These are phyloP conservation scores for Neomonachus schauinslandi DNA, from an alignment of 2,113 vertebrate genomes.

Conservation along the genomic window DNA sequence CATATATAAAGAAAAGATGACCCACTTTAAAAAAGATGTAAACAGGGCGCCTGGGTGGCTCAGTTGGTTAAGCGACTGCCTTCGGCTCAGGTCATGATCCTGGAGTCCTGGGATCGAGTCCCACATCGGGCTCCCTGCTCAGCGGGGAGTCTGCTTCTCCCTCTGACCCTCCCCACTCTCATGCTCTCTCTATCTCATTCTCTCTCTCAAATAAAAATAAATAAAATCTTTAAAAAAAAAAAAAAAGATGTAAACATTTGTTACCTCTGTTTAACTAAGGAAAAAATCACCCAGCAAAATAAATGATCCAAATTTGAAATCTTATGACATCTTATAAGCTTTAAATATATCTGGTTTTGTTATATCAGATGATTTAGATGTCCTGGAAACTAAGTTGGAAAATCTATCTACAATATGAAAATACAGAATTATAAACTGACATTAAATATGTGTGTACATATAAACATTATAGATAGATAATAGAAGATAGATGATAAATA, in stretches of 20 bases:
- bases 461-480: background rate
- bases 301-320: slow-evolving; percentile 24
- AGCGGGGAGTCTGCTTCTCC: no score
- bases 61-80: no score
- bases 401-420: background rate
- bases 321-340: background rate
- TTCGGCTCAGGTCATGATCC: no score
- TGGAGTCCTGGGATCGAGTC: no score
- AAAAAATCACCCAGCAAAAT: slow-evolving; percentile 36
- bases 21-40: background rate
- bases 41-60: no score
- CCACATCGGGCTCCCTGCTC: no score
- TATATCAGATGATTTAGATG: slow-evolving; percentile 3
- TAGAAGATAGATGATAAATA: background rate
- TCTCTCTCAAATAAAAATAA: no score
- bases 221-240: no score
- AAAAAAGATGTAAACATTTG: background rate
- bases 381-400: slow-evolving; percentile 40
- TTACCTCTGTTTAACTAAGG: background rate
- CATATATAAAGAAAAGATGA: background rate
- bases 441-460: background rate
- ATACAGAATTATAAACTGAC: background rate
- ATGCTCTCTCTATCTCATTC: no score
- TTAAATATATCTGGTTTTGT: slow-evolving; percentile 50
- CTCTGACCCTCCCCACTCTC: no score